Evolutionary conservation across 2,113 vertebrate genomes (phyloP).

Genomic region (Pituophis catenifer): DNA sequence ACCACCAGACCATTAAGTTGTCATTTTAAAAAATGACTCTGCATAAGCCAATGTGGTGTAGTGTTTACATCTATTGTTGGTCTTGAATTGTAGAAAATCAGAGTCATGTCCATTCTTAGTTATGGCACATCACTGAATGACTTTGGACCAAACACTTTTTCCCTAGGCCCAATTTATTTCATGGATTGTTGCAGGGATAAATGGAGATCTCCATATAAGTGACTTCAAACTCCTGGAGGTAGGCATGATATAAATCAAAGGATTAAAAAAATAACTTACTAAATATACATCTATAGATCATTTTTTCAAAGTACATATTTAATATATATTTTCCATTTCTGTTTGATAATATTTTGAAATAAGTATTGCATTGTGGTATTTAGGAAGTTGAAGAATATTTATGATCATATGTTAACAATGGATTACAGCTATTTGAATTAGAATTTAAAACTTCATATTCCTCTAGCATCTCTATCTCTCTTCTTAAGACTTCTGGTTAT

Average conservation of each 20-base stretch:
- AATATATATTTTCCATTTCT: neutral
- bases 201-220: neutral
- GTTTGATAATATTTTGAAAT: neutral
- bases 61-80: neutral
- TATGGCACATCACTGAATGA: neutral
- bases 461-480: neutral
- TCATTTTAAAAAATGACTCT: neutral
- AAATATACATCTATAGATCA: neutral
- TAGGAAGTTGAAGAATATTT: neutral
- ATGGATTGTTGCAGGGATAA: neutral
- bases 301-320: neutral
- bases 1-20: neutral
- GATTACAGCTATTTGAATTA: neutral
- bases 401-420: neutral
- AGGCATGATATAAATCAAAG: neutral
- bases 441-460: neutral
- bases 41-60: neutral
- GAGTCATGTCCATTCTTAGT: neutral
- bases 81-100: neutral
- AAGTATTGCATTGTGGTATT: neutral
- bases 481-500: neutral
- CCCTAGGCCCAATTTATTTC: neutral
- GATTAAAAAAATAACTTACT: neutral
- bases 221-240: neutral
- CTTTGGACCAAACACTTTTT: neutral